Evolutionary conservation across 2,797 vertebrate genomes (phyloP).

Genomic region (Setipinna tenuifilis): DNA sequence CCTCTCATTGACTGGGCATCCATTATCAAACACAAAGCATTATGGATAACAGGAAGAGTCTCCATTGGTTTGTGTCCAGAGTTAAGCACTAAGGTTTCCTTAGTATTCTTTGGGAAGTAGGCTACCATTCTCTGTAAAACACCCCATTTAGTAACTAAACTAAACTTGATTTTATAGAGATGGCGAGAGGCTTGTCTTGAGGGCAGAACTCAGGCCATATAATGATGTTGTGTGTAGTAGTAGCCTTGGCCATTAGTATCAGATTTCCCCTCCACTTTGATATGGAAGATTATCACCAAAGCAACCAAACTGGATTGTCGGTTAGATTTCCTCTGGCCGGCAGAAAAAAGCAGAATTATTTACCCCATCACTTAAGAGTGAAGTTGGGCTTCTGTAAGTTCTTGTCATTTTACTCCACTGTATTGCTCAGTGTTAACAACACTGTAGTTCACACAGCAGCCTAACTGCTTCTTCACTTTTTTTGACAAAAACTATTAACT

Average conservation of each 20-base stretch:
- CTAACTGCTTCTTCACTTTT: background rate
- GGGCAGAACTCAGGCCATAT: background rate
- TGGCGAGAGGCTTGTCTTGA: background rate
- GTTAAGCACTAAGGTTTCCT: background rate
- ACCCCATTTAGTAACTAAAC: background rate
- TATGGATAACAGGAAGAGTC: background rate
- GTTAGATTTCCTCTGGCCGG: background rate
- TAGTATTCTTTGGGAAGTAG: background rate
- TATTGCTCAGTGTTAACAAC: background rate
- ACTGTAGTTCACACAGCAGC: background rate
- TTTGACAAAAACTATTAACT: too few relatives aligned
- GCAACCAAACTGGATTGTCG: background rate
- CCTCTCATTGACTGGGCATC: background rate
- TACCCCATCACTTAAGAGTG: background rate
- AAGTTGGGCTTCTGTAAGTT: background rate
- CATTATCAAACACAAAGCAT: constrained; percentile 4
- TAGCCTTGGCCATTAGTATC: background rate
- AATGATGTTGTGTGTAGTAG: background rate
- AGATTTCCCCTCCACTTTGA: background rate
- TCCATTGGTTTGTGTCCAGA: background rate
- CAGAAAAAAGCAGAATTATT: constrained; percentile 3
- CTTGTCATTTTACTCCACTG: background rate
- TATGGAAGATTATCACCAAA: constrained; percentile 6
- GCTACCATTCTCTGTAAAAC: background rate
- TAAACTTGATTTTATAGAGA: background rate